Evolutionary conservation across 2,113 vertebrate genomes (phyloP).

Genomic region (Lethenteron reissneri): DNA sequence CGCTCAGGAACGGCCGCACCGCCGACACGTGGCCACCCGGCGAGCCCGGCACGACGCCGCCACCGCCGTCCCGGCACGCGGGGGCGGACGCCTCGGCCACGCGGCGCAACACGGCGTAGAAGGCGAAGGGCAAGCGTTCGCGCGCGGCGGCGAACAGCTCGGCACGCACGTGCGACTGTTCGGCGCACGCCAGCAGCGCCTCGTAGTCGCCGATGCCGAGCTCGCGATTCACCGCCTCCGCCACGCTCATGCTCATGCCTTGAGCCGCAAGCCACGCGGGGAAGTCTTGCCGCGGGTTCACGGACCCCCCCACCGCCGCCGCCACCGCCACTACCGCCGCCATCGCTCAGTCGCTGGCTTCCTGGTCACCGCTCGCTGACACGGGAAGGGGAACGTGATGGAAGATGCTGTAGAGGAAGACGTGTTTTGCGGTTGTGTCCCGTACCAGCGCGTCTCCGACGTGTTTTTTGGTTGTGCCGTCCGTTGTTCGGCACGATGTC

Average conservation of each 20-base stretch:
- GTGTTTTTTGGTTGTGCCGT: too few relatives aligned
- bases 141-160: conserved; percentile 4
- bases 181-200: conserved; percentile 1
- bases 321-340: too few relatives aligned
- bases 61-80: neutral
- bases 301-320: too few relatives aligned
- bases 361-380: too few relatives aligned
- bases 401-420: too few relatives aligned
- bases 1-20: conserved; percentile 5
- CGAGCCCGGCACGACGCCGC: neutral
- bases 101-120: conserved; percentile 2
- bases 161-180: neutral
- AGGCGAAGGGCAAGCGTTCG: neutral
- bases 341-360: too few relatives aligned
- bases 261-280: neutral
- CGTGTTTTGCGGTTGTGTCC: too few relatives aligned
- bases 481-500: too few relatives aligned
- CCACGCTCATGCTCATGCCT: neutral
- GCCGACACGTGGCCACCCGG: neutral
- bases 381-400: too few relatives aligned
- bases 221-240: neutral
- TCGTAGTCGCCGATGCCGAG: conserved; percentile 4
- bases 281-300: conserved; percentile 1
- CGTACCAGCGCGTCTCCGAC: too few relatives aligned
- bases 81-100: neutral